These are phyloP conservation scores for Orius insidiosus DNA, from an alignment of 1,140 invertebrate genomes.

Conservation along the genomic window DNA sequence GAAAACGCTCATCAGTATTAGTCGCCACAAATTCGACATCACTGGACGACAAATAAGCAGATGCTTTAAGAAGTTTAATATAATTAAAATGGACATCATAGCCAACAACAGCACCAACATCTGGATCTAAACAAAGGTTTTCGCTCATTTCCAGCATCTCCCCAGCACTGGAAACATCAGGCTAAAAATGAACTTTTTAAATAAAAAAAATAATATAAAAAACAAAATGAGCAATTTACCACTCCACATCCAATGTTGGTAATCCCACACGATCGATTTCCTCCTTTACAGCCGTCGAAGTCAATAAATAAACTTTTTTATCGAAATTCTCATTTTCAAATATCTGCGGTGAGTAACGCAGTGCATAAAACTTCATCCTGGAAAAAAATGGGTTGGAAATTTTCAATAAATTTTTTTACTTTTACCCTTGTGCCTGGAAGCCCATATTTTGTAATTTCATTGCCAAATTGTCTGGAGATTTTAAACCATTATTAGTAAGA, in stretches of 20 bases:
- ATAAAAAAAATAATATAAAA: not conserved
- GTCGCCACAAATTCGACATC: slow-evolving; percentile 75
- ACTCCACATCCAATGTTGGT: slow-evolving; percentile 55
- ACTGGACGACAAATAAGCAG: slow-evolving; percentile 59
- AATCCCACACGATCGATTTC: slow-evolving; percentile 71
- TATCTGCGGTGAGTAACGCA: slow-evolving; percentile 66
- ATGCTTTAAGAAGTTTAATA: slow-evolving; percentile 78
- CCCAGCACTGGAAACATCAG: not conserved
- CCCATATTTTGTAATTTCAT: slow-evolving; percentile 57
- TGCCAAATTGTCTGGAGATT: slow-evolving; percentile 60
- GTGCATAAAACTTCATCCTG: slow-evolving; percentile 70
- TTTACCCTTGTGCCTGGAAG: slow-evolving; percentile 41
- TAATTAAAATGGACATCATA: slow-evolving; percentile 87
- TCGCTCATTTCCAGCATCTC: not conserved
- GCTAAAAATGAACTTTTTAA: not conserved
- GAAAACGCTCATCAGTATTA: slow-evolving; percentile 78
- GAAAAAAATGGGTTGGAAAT: no score
- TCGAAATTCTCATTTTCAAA: slow-evolving; percentile 46
- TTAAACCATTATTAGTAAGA: slow-evolving; percentile 88
- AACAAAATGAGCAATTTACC: no score
- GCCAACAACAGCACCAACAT: slow-evolving; percentile 81
- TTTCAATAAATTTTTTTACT: slow-evolving; percentile 10
- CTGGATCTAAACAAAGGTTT: slow-evolving; percentile 34
- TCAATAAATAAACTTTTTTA: slow-evolving; percentile 75
- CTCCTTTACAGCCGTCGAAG: slow-evolving; percentile 49